Conservation (phyloP, 2,113 vertebrate species). For the Labrus mixtus region DNA sequence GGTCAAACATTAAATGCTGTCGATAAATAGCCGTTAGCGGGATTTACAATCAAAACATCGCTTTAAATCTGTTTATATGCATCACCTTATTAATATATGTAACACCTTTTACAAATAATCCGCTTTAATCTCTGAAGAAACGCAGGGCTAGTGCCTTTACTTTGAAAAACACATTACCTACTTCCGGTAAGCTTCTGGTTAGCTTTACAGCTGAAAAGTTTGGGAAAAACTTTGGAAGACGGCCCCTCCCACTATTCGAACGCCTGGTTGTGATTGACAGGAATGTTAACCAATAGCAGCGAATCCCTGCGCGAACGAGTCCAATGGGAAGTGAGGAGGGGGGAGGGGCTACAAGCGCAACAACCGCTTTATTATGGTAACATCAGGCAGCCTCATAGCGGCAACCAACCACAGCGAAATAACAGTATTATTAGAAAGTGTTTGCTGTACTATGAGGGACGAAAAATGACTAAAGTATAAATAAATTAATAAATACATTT, state of each 20-base stretch:
- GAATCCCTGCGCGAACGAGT: not conserved
- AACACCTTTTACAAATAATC: too few relatives aligned
- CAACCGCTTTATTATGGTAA: conserved; percentile 7
- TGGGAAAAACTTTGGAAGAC: conserved; percentile 35
- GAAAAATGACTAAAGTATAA: not conserved
- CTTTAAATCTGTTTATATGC: not conserved
- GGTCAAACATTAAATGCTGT: not conserved
- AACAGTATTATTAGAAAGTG: not conserved
- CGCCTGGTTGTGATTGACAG: conserved; percentile 58
- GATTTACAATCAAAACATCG: fast-evolving
- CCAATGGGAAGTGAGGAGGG: conserved; percentile 58
- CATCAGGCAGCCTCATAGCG: conserved; percentile 17
- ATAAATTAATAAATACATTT: not conserved
- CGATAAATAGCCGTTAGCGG: not conserved
- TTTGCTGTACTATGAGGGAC: too few relatives aligned
- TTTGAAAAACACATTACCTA: fast-evolving
- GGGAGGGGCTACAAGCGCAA: conserved; percentile 7
- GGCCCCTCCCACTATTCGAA: conserved; percentile 32
- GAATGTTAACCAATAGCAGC: conserved; percentile 39
- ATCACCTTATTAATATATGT: not conserved
- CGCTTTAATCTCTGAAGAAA: fast-evolving
- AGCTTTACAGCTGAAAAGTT: conserved; percentile 31
- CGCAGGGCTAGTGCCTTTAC: fast-evolving
- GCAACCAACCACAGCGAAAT: conserved; percentile 13
- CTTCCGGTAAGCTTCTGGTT: conserved; percentile 18